Conservation (phyloP, 1,140 invertebrate species). For the Macrotrachela quadricornifera region DNA sequence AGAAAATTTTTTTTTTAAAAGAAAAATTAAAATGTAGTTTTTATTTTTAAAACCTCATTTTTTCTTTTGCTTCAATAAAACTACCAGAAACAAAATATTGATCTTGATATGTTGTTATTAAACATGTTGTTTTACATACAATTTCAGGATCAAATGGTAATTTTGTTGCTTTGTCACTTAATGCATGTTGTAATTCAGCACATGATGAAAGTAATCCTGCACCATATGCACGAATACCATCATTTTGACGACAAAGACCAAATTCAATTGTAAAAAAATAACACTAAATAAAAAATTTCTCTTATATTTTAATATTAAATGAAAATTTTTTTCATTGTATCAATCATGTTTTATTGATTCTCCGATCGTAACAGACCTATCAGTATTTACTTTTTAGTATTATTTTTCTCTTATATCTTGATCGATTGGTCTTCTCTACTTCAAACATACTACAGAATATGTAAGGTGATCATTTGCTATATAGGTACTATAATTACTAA, state of each 20-base stretch:
- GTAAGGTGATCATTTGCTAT: too few species aligned
- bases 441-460: too few species aligned
- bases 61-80: slow-evolving; percentile 93
- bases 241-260: slow-evolving; percentile 74
- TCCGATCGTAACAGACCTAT: too few species aligned
- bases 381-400: too few species aligned
- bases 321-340: too few species aligned
- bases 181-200: slow-evolving; percentile 53
- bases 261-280: slow-evolving; percentile 98
- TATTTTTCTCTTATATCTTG: too few species aligned
- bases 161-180: slow-evolving; percentile 35
- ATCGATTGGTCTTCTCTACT: too few species aligned
- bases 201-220: slow-evolving; percentile 83
- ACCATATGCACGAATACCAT: slow-evolving; percentile 66
- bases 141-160: slow-evolving; percentile 67
- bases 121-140: slow-evolving; percentile 75
- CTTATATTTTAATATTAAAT: too few species aligned
- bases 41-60: slow-evolving; percentile 57
- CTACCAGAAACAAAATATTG: slow-evolving; percentile 90
- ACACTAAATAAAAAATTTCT: slow-evolving; percentile 37
- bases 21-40: neutral
- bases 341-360: too few species aligned
- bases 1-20: slow-evolving; percentile 15
- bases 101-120: slow-evolving; percentile 90
- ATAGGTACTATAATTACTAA: too few species aligned